Conservation (phyloP, 2,888 invertebrate species). For the Tipula confusa region DNA sequence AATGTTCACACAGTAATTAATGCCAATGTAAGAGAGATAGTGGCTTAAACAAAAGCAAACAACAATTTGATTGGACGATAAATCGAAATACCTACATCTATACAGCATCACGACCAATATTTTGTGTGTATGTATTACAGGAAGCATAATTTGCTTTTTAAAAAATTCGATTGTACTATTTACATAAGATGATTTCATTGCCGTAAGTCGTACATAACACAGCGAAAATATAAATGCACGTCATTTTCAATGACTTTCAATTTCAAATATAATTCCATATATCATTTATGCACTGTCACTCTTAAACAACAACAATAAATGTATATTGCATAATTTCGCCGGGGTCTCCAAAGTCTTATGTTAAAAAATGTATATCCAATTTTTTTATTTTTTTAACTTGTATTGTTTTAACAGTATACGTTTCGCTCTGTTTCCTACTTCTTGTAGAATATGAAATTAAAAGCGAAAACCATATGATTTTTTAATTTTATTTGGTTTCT, state of each 20-base stretch:
- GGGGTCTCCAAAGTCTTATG: not conserved
- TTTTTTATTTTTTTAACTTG: not conserved
- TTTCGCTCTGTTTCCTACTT: conserved; percentile 3
- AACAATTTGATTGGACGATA: too few species aligned
- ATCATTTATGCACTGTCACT: conserved; percentile 3
- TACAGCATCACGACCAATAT: not conserved
- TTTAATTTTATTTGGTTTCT: not conserved
- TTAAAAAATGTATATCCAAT: not conserved
- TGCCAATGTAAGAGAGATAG: too few species aligned
- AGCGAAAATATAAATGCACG: not conserved
- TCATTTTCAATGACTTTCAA: not conserved
- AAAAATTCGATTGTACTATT: not conserved
- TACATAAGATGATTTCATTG: not conserved
- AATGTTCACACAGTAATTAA: too few species aligned
- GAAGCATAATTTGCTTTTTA: not conserved
- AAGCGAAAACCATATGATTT: not conserved
- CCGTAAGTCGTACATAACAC: not conserved
- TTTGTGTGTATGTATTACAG: too few species aligned
- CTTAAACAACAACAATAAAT: too few species aligned
- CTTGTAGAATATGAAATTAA: not conserved
- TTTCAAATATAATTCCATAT: not conserved
- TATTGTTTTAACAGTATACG: not conserved
- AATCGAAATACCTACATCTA: too few species aligned
- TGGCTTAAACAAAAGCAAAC: too few species aligned
- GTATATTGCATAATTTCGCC: not conserved